Evolutionary conservation across 2,888 invertebrate genomes (phyloP).

Genomic region (Harpagoxenus sublaevis): DNA sequence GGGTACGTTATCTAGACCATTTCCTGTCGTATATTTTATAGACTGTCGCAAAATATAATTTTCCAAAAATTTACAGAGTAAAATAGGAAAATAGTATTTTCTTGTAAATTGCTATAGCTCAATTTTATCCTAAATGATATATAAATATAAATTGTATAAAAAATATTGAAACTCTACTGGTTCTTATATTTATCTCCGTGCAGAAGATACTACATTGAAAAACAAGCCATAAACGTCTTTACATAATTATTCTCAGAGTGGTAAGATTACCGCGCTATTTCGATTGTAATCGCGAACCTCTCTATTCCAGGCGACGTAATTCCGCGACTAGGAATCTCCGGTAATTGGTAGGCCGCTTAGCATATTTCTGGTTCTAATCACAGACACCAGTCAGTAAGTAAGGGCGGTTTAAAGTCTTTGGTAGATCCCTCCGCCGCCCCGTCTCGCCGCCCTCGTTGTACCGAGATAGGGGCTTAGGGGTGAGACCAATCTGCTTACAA

Average conservation of each 20-base stretch:
- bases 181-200: not conserved
- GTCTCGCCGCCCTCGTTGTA: conserved; percentile 77
- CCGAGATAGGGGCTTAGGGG: conserved; percentile 82
- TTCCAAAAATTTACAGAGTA: not conserved
- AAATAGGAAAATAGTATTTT: not conserved
- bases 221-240: not conserved
- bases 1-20: not conserved
- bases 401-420: conserved; percentile 82
- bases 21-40: not conserved
- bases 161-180: not conserved
- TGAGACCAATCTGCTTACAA: conserved; percentile 86
- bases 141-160: not conserved
- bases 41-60: not conserved
- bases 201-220: not conserved
- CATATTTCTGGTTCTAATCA: conserved; percentile 83
- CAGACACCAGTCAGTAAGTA: conserved; percentile 80
- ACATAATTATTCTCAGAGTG: not conserved
- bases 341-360: conserved; percentile 82
- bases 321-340: conserved; percentile 71
- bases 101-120: not conserved
- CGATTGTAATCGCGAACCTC: conserved; percentile 29
- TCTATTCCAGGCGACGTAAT: conserved; percentile 55
- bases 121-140: not conserved
- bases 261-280: not conserved
- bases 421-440: conserved; percentile 67